Percentiles rank a stretch among this genome's conserved stretches.
Conservation (phyloP, 2,113 vertebrate species). For the Leucosticte australis region DNA sequence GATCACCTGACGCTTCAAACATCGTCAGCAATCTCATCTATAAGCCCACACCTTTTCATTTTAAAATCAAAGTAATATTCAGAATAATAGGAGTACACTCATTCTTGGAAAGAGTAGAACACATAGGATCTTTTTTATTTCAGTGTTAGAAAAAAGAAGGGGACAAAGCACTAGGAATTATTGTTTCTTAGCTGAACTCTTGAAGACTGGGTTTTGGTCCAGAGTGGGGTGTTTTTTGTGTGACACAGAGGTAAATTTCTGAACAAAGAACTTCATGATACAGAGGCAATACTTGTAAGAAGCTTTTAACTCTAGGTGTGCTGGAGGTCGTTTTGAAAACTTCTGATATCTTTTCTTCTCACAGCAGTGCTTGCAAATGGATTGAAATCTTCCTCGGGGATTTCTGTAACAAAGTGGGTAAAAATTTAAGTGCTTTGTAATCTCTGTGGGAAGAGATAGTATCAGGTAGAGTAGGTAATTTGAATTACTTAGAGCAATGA, state of each 20-base stretch:
- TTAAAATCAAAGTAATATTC: conserved; percentile 7
- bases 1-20: background rate
- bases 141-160: background rate
- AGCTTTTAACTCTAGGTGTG: conserved; percentile 15
- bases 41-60: background rate
- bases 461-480: conserved; percentile 42
- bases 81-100: background rate
- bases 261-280: background rate
- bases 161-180: background rate
- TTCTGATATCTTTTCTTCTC: background rate
- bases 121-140: background rate
- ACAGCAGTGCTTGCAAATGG: background rate
- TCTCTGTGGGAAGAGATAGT: conserved; percentile 27
- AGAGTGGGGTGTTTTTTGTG: background rate
- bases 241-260: background rate
- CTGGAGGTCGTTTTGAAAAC: background rate
- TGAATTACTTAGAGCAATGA: conserved; percentile 44
- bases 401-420: conserved; percentile 4
- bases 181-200: background rate
- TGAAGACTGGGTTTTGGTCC: background rate
- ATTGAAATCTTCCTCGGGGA: conserved; percentile 22
- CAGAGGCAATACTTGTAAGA: background rate
- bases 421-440: conserved; percentile 51
- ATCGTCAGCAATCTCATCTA: background rate
- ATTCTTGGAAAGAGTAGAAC: background rate